Base-by-base conservation (phyloP, 92 coral and sea anemone species). In the Epizoanthus ramosus region DNA sequence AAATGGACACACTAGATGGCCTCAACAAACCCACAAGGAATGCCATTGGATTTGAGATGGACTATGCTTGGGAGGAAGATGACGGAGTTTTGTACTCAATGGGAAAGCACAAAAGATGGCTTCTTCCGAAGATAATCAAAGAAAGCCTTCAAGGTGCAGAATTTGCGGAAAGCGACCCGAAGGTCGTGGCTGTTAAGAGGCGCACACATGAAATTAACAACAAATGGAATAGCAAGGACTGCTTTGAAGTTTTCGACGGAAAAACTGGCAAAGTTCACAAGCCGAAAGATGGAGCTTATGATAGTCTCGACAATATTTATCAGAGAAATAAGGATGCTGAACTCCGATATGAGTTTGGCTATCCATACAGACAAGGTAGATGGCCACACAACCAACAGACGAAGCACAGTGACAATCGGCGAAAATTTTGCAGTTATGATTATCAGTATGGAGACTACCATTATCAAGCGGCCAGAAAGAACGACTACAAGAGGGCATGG, bases 41-140 rank as follows among this genome's bases (percentile, higher is more conserved):
- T 39, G 58, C 70, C 4, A 16, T 76, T 9, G 70, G 39, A 22
- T 39, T n/a, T 9, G 81, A 59, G 10, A 19, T 61, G 3, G 15
- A 1, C 57, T 60, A 39, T 39, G 69, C 25, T 61, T 76, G 68
- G 68, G 81, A 60, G 18, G 28, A 9, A 13, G 82, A 84, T 47
- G 59, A 21, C 3, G 81, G 66, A 28, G 73, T 89, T 6, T 43
- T 57, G 61, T 90, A 91, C 69, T 95, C 98, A 18, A 85, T 95
- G 39, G 96, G 96, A 8, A 93, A 95, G 73, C 98, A 93, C 8
- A 95, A 91, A 88, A 94, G 98, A 66, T 95, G 98, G 98, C 86
- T 93, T 33, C 91, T 95, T 59, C 97, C 97, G 45, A 94, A 89
- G 43, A 45, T 91, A 8, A 85, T 95, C 77, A 95, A 86, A 90